Base-by-base conservation (phyloP, 2,888 invertebrate species). In the Drosophila maculinotata region DNA sequence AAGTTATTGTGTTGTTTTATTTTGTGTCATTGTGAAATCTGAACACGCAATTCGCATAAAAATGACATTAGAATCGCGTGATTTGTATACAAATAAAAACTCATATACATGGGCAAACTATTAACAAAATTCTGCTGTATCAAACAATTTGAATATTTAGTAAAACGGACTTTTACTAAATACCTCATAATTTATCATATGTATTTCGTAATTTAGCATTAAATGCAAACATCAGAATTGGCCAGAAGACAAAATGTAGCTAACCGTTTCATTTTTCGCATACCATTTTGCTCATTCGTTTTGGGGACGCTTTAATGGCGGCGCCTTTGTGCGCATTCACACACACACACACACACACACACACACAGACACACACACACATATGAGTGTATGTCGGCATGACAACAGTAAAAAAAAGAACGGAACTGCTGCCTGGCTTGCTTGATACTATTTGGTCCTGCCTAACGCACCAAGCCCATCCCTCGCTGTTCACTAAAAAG, bases 321-420 rank as follows among this genome's bases (percentile, higher is more conserved):
- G 83, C 83, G 83, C 83, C 82, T 69, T 65, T 74, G 70, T 59
- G 60, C 70, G 63, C 73, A 80, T 62, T 64, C 69, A 57, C 35
- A 67, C 20, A 57, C 48, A 59, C 28, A 53, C 47, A 63, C 42
- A 60, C 65, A 60, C 52, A 49, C 49, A 33, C 39, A 62, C 25
- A 39, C 44, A 54, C 23, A 42, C 26, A 48, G 1, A 17, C n/a
- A 56, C 23, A 49, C 15, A 35, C 10, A 42, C 25, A 48, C 48
- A 44, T 56, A 38, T 69, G 39, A 60, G 59, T 63, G 54, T 67
- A 62, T 52, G 68, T 66, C 76, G 69, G 66, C 87, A 86, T 84
- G 83, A 86, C 83, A 84, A 86, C 87, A 84, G 84, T 72, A 67
- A 54, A 73, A 79, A 70, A 67, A 66, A 54, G 64, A 82, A 73